phyloP scores from a whole-genome alignment of 2,113 vertebrate species.

The Motacilla alba region DNA sequence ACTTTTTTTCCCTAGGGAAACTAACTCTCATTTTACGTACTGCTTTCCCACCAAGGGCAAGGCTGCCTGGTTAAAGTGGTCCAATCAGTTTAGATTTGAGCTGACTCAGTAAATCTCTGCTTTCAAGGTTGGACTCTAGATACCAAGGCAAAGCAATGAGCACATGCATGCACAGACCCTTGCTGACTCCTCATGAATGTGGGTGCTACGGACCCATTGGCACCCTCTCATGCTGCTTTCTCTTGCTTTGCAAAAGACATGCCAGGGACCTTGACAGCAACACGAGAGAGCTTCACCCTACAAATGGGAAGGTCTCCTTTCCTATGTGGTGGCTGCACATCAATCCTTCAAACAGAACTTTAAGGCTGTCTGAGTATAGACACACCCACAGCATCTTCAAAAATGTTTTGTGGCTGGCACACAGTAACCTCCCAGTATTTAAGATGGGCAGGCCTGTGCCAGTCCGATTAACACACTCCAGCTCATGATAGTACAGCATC shows the following conservation, averaged over 20 bases:
- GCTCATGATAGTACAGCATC: background rate
- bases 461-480: background rate
- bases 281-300: background rate
- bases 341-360: background rate
- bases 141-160: background rate
- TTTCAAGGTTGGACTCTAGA: background rate
- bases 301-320: background rate
- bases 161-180: rapidly evolving
- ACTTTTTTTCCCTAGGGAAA: background rate
- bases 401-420: background rate
- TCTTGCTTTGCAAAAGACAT: background rate
- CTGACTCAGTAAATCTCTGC: background rate
- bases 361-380: background rate
- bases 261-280: background rate
- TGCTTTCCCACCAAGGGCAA: background rate
- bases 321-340: background rate
- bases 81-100: background rate
- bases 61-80: background rate
- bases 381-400: background rate
- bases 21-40: background rate
- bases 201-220: too few relatives aligned
- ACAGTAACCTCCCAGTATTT: background rate
- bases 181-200: rapidly evolving
- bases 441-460: background rate
- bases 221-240: background rate